phyloP scores from a whole-genome alignment of 2,888 invertebrate genomes.

The Drosophila affinis region DNA sequence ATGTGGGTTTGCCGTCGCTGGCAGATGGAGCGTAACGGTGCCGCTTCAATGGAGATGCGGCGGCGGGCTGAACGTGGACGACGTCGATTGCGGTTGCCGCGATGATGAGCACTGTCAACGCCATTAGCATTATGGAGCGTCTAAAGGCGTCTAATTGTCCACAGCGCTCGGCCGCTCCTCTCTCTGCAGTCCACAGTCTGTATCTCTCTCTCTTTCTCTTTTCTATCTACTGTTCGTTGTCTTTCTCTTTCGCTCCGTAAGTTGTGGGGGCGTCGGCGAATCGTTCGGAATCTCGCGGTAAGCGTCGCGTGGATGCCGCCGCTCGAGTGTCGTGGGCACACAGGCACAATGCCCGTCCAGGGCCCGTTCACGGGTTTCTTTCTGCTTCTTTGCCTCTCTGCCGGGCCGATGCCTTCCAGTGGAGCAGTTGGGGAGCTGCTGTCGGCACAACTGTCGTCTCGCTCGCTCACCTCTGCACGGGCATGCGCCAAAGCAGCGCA shows the following conservation, averaged over 20 bases:
- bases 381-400: slow-evolving; percentile 50
- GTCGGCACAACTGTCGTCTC: slow-evolving; percentile 45
- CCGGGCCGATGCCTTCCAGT: slow-evolving; percentile 55
- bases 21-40: slow-evolving; percentile 74
- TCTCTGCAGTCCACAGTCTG: neutral
- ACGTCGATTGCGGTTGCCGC: slow-evolving; percentile 72
- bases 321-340: slow-evolving; percentile 68
- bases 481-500: slow-evolving; percentile 73
- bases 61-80: slow-evolving; percentile 39
- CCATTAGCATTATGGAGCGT: slow-evolving; percentile 79
- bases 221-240: neutral
- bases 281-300: slow-evolving; percentile 43
- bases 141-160: slow-evolving; percentile 78
- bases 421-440: slow-evolving; percentile 34
- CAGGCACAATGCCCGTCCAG: slow-evolving; percentile 59
- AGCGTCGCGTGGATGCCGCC: slow-evolving; percentile 69
- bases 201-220: slow-evolving; percentile 5
- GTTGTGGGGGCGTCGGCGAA: slow-evolving; percentile 64
- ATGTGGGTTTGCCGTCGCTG: slow-evolving; percentile 29
- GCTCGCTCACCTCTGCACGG: slow-evolving; percentile 33
- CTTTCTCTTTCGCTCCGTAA: neutral
- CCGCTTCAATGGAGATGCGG: slow-evolving; percentile 74
- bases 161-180: slow-evolving; percentile 23
- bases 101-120: slow-evolving; percentile 78
- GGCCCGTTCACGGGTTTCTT: slow-evolving; percentile 36